Base-by-base conservation (phyloP, 2,888 invertebrate species). In the Hemithea aestivaria region DNA sequence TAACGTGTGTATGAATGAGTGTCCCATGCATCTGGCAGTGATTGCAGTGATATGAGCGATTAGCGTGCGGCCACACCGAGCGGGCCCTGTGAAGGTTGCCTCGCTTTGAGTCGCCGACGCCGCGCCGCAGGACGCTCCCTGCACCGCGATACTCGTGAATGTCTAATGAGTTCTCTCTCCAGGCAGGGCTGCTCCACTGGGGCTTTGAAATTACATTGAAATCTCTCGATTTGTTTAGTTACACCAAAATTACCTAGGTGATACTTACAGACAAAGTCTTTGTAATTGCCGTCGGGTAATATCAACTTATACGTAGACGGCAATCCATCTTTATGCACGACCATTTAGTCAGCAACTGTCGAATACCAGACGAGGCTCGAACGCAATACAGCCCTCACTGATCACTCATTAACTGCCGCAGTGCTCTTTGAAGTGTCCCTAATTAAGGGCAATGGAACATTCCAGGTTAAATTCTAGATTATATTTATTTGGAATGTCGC, bases 151-250 rank as follows among this genome's bases (percentile, higher is more conserved):
- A 24, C 33, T 33, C 29, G 60, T 68, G 78, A 66, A 75, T 79
- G 59, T 52, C 67, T 78, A 74, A 78, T 77, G 75, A 76, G 72
- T 58, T 56, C 36, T 45, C 36, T 45, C 28, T 46, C 48, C 36
- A 28, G 45, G 28, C 60, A 73, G 76, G 75, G 73, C 46, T 70
- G 36, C 31, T 54, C 39, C 54, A 51, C 10, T 1, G 5, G 5
- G 7, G 16, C n/a, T 16, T 27, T 16, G 4, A n/a, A 27, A 16
- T 12, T 5, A n/a, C n/a, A n/a, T n/a, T n/a, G n/a, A n/a, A 5
- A 16, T 16, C 16, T 4, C 16, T 16, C 2, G 5, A 5, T 16
- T 4, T 2, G 16, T 16, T 4, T 4, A 16, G 16, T 5, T 16
- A 4, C 2, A 5, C 16, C 16, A 16, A 16, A 16, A 2, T 16